Percentiles rank a stretch among this genome's conserved stretches.
Evolutionary conservation across 2,888 invertebrate species (phyloP).

Genomic region (Dynastes grantii): DNA sequence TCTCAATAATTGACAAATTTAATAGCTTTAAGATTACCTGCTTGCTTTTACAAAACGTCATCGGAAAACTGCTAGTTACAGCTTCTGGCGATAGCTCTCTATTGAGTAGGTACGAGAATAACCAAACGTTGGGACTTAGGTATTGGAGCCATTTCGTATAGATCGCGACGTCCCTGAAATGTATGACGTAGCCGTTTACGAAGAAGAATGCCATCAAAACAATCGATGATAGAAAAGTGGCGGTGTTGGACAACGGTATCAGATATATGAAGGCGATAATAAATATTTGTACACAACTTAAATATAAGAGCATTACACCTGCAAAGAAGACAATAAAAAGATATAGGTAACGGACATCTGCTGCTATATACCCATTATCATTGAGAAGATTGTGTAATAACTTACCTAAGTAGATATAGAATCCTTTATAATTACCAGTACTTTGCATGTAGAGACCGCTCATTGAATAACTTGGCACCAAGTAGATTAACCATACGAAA

Average conservation of each 20-base stretch:
- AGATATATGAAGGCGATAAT: slow-evolving; percentile 80
- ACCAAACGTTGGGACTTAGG: slow-evolving; percentile 83
- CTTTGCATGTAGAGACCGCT: slow-evolving; percentile 85
- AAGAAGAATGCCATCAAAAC: slow-evolving; percentile 76
- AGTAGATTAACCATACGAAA: slow-evolving; percentile 87
- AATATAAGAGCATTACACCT: slow-evolving; percentile 83
- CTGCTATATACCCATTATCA: too few relatives aligned
- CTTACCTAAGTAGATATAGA: slow-evolving; percentile 82
- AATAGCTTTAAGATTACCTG: slow-evolving; percentile 72
- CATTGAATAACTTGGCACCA: slow-evolving; percentile 93
- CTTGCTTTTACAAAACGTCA: slow-evolving; percentile 79
- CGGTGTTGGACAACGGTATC: slow-evolving; percentile 78
- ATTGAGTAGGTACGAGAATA: slow-evolving; percentile 78
- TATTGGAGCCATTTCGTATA: slow-evolving; percentile 80
- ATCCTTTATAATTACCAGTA: slow-evolving; percentile 78
- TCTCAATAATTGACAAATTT: too few relatives aligned
- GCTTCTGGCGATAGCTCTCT: slow-evolving; percentile 80
- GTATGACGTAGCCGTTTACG: slow-evolving; percentile 80
- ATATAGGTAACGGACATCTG: too few relatives aligned
- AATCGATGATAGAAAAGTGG: slow-evolving; percentile 76
- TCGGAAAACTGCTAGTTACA: slow-evolving; percentile 73
- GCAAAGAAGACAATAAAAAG: slow-evolving; percentile 55
- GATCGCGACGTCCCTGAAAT: slow-evolving; percentile 78
- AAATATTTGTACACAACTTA: slow-evolving; percentile 80
- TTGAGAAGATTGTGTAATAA: neutral